These are phyloP conservation scores for Pelagia noctiluca DNA, from an alignment of 30 jellyfish, hydroid and myxozoan species.

Conservation along the genomic window DNA sequence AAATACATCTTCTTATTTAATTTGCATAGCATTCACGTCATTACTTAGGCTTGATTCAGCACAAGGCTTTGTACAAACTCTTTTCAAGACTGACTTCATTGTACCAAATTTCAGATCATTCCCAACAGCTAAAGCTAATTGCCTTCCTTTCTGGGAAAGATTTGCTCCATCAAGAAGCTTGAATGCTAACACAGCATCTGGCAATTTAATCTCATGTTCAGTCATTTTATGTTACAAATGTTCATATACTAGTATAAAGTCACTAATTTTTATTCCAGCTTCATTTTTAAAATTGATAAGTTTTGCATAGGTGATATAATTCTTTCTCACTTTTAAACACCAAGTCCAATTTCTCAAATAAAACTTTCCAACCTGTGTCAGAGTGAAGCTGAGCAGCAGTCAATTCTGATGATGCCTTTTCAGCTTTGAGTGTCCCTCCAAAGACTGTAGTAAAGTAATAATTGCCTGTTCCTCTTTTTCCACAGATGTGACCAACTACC, in stretches of 20 bases:
- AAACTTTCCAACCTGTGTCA: no score
- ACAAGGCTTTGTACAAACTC: background rate
- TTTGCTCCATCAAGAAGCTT: conserved; percentile 16
- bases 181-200: conserved; percentile 25
- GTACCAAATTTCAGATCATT: background rate
- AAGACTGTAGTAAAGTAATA: no score
- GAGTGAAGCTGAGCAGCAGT: no score
- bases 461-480: no score
- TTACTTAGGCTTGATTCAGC: no score
- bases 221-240: conserved; percentile 1
- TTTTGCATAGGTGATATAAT: background rate
- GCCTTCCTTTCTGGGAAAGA: background rate
- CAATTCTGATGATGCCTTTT: no score
- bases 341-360: no score
- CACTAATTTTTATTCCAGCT: background rate
- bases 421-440: no score
- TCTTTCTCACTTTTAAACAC: background rate
- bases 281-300: background rate
- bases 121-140: background rate
- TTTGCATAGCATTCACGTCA: no score
- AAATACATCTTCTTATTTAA: no score
- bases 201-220: conserved; percentile 29
- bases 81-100: background rate
- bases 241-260: background rate
- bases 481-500: no score